phyloP scores from a whole-genome alignment of 2,888 invertebrate genomes.

The Caenorhabditis afra region DNA sequence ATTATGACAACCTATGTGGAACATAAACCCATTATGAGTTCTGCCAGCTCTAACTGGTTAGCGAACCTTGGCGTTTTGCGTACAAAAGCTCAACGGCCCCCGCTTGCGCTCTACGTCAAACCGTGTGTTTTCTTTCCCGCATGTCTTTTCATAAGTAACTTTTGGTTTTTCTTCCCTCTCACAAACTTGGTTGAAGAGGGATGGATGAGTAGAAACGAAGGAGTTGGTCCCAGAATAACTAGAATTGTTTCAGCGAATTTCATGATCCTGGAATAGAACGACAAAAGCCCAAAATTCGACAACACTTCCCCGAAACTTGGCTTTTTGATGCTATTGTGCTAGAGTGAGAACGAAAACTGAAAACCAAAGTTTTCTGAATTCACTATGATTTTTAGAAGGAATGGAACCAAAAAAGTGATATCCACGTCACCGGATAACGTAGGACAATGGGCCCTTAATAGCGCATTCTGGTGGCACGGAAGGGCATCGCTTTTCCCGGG shows the following conservation, averaged over 20 bases:
- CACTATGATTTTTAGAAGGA: conserved; percentile 33
- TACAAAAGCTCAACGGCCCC: conserved; percentile 9
- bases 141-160: conserved; percentile 6
- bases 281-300: conserved; percentile 40
- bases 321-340: conserved; percentile 74
- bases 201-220: too few species aligned
- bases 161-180: neutral
- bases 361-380: neutral
- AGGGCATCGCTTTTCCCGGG: conserved; percentile 54
- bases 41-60: conserved; percentile 37
- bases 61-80: conserved; percentile 26
- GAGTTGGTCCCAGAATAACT: too few species aligned
- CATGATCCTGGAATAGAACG: conserved; percentile 37
- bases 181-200: neutral
- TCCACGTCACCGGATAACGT: conserved; percentile 58
- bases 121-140: conserved; percentile 56
- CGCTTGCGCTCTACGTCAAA: conserved; percentile 38
- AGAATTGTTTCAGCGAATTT: conserved; percentile 45
- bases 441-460: conserved; percentile 61
- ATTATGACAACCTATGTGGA: conserved; percentile 23
- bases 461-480: conserved; percentile 60
- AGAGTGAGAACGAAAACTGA: conserved; percentile 55
- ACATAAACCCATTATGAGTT: neutral
- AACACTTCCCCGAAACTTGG: conserved; percentile 78
- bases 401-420: conserved; percentile 50